Evolutionary conservation across 2,113 vertebrate genomes (phyloP), one percentile per base, ranked within the genome.

Genomic region (Formicarius rufipectus): DNA sequence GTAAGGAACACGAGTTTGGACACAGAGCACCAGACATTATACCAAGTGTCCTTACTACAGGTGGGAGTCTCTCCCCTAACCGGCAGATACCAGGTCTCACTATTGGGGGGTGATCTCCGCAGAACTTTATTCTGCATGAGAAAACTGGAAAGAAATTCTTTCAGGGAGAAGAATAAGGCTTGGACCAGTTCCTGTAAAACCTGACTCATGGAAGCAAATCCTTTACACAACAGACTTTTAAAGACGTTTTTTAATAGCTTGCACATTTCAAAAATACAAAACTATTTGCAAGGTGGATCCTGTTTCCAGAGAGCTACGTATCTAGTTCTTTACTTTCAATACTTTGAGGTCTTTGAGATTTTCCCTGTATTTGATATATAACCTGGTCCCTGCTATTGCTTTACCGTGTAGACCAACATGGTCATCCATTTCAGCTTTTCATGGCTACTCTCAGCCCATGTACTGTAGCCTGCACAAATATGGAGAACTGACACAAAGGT

Each of bases 171-270:
- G 56, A 92, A 94, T 91, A 82, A 96, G 79, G 59, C 85, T 93
- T 96, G 92, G 95, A 96, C 24, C 28, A 49, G 47, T 92, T 94
- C 90, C 96, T 96, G 88, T 90, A 95, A 95, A 96, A 95, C 93
- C 95, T 97, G 95, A 97, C 92, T 97, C 95, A 96, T 93, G 83
- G 76, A 94, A 96, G 93, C 40, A 79, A 90, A 76, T 63, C 53
- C 73, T 94, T 88, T 88, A 90, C 79, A 96, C 93, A 93, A 96
- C 71, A 92, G 83, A 77, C 88, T 95, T 96, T 90, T 78, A 93
- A 89, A 95, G 90, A 92, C 40, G 91, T 56, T 81, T 92, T 96
- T 92, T 96, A 97, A 97, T 96, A 95, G 94, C 91, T 92, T 96
- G 86, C 94, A 97, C 86, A 96, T 96, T 97, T 96, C 13, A 95